Conservation (phyloP, 1,140 invertebrate species). For the Drosophila bocki region DNA sequence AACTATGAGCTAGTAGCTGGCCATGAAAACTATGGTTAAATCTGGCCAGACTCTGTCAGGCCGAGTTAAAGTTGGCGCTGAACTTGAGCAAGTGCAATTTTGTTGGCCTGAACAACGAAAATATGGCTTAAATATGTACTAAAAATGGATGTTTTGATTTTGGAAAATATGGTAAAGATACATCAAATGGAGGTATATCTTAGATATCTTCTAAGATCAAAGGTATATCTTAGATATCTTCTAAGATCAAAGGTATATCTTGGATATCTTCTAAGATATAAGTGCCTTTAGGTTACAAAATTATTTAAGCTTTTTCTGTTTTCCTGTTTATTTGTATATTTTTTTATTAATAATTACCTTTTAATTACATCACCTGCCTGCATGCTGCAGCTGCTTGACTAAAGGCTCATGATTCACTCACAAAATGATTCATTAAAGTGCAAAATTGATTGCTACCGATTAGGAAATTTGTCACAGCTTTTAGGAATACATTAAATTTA, state of each 20-base stretch:
- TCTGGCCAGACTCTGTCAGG: background rate
- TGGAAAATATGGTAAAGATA: background rate
- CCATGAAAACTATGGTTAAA: conserved; percentile 35
- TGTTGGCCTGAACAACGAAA: background rate
- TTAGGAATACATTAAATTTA: background rate
- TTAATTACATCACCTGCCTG: background rate
- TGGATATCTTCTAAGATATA: background rate
- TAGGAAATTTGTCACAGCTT: background rate
- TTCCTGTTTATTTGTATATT: too few species aligned
- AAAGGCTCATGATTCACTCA: background rate
- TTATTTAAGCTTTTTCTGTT: background rate
- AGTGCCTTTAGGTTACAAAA: too few species aligned
- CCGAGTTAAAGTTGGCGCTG: conserved; percentile 3
- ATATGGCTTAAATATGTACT: background rate
- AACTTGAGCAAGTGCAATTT: conserved; percentile 11
- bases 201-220: background rate
- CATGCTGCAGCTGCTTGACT: background rate
- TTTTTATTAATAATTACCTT: too few species aligned
- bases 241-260: background rate
- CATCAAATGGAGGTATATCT: background rate
- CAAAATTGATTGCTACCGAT: background rate
- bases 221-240: background rate
- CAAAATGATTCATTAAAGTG: conserved; percentile 4
- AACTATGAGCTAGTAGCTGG: conserved; percentile 25
- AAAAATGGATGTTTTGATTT: background rate